Evolutionary conservation across 2,113 vertebrate genomes (phyloP).

Genomic region (Vulpes lagopus): DNA sequence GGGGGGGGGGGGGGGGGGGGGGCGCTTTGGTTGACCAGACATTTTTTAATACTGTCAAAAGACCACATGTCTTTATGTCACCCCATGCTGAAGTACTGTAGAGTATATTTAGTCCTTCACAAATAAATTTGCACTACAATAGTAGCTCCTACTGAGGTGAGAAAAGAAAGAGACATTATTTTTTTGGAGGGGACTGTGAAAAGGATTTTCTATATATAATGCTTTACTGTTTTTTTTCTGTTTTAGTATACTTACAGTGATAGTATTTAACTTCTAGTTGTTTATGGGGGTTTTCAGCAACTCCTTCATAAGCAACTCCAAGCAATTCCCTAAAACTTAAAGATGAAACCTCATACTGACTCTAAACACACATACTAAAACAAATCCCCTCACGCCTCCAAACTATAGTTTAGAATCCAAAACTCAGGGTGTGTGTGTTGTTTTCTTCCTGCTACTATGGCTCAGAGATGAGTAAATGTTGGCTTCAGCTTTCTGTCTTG

Average conservation of each 20-base stretch:
- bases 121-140: not conserved
- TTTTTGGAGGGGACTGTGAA: not conserved
- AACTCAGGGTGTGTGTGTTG: not conserved
- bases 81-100: not conserved
- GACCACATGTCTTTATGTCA: not conserved
- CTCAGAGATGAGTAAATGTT: not conserved
- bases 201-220: not conserved
- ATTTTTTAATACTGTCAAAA: not conserved
- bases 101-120: not conserved
- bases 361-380: not conserved
- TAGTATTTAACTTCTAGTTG: not conserved
- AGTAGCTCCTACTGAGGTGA: not conserved
- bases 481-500: constrained; percentile 26
- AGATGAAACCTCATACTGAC: constrained; percentile 59
- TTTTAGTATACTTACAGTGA: not conserved
- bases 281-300: constrained; percentile 36
- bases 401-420: not conserved
- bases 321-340: constrained; percentile 24
- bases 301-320: constrained; percentile 27
- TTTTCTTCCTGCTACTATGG: not conserved
- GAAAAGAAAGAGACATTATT: not conserved
- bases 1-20: accelerated
- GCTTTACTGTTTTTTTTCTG: not conserved
- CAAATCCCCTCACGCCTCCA: not conserved
- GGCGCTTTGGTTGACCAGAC: not conserved